phyloP scores from a whole-genome alignment of 2,888 invertebrate genomes.

The Deroplatys truncata region DNA sequence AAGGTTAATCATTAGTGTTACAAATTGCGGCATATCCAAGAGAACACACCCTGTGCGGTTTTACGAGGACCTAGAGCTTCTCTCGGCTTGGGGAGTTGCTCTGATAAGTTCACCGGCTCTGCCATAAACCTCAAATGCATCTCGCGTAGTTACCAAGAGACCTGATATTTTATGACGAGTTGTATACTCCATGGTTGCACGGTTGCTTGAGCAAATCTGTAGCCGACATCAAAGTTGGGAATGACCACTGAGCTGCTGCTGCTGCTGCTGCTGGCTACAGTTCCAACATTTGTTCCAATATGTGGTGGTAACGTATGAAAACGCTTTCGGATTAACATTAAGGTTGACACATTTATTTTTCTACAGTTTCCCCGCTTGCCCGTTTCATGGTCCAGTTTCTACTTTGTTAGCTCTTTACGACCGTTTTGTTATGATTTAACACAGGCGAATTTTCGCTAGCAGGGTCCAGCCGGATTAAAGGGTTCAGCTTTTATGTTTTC shows the following conservation, averaged over 20 bases:
- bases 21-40: too few species aligned
- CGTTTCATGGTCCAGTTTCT: not conserved
- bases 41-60: not conserved
- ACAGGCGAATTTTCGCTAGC: not conserved
- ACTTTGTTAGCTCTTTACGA: not conserved
- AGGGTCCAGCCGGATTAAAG: not conserved
- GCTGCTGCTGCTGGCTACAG: too few species aligned
- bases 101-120: not conserved
- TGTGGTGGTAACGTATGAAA: not conserved
- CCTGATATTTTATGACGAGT: not conserved
- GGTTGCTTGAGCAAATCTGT: not conserved
- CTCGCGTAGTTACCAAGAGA: not conserved
- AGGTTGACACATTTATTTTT: not conserved
- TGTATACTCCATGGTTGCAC: not conserved
- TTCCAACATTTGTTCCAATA: not conserved
- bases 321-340: not conserved
- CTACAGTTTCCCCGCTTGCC: not conserved
- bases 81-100: not conserved
- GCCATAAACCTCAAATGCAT: not conserved
- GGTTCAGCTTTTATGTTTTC: not conserved
- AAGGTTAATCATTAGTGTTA: too few species aligned
- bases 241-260: not conserved
- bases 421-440: not conserved
- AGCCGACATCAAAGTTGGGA: not conserved
- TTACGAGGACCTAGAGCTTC: not conserved